Evolutionary conservation across 1,140 invertebrate genomes (phyloP).

Genomic region (silkworm (Bombyx mori)): DNA sequence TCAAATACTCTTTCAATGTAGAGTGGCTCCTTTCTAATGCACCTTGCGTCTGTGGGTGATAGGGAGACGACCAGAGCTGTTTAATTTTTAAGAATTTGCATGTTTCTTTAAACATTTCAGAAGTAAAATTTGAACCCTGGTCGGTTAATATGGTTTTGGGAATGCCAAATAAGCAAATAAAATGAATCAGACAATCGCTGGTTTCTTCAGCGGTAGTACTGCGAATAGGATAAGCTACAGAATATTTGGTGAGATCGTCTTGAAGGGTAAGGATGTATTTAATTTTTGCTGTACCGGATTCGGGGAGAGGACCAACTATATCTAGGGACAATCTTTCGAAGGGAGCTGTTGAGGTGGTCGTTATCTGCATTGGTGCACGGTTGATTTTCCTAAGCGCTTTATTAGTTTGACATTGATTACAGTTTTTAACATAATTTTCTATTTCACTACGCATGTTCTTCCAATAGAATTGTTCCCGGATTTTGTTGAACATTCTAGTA

Average conservation of each 20-base stretch:
- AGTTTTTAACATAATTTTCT: constrained; percentile 15
- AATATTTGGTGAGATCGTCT: constrained; percentile 1
- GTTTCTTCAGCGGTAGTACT: constrained; percentile 4
- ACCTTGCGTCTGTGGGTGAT: constrained; percentile 3
- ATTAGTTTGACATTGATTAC: constrained; percentile 16
- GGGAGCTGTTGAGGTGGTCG: neutral
- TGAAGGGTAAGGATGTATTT: neutral
- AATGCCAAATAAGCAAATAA: neutral
- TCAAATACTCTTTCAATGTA: constrained; percentile 4
- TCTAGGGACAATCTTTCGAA: neutral
- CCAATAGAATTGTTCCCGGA: constrained; percentile 9
- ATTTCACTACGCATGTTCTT: constrained; percentile 14
- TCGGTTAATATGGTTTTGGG: no score
- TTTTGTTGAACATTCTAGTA: neutral
- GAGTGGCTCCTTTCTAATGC: constrained; percentile 7
- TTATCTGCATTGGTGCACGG: constrained; percentile 1
- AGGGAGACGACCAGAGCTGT: constrained; percentile 14
- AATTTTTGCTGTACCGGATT: constrained; percentile 1
- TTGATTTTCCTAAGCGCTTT: constrained; percentile 12
- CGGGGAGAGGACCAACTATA: constrained; percentile 1
- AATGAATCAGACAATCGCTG: constrained; percentile 2
- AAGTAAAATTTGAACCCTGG: no score
- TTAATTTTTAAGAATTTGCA: constrained; percentile 28
- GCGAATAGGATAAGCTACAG: neutral
- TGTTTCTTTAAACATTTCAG: no score